Percentiles rank a stretch among this genome's conserved stretches.
These are phyloP conservation scores for cat (Felis catus) DNA, from an alignment of 2,113 vertebrate genomes.

Conservation along the genomic window DNA sequence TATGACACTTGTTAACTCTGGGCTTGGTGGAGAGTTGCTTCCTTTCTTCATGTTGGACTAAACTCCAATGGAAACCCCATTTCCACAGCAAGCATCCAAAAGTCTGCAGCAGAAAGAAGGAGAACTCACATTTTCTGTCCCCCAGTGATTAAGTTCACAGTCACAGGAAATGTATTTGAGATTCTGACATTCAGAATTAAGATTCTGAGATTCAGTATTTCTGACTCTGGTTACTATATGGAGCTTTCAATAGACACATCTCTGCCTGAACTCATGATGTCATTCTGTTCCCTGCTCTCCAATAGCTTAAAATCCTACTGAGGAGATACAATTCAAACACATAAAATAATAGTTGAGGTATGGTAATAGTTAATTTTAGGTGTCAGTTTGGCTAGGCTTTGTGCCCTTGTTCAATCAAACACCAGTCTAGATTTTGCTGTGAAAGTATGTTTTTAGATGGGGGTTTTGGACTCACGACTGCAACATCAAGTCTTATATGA, in stretches of 20 bases:
- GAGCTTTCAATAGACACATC: neutral
- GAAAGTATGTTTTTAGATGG: neutral
- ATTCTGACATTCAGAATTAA: neutral
- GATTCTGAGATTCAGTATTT: neutral
- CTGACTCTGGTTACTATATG: neutral
- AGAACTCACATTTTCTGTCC: neutral
- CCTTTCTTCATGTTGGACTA: neutral
- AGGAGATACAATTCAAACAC: neutral
- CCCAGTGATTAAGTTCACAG: neutral
- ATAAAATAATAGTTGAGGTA: neutral
- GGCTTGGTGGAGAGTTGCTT: neutral
- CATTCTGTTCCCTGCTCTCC: neutral
- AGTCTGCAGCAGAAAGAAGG: neutral
- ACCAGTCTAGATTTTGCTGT: neutral
- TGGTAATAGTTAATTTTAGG: neutral
- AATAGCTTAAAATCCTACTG: neutral
- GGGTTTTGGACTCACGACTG: neutral
- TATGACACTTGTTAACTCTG: neutral
- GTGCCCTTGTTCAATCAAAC: neutral
- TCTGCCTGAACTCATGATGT: neutral
- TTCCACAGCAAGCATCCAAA: neutral
- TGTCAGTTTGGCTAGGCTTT: neutral
- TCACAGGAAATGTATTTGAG: neutral
- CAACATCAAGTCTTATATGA: neutral
- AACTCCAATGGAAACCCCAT: neutral